phyloP scores from a whole-genome alignment of 2,888 invertebrate species.

The Drosophila setosimentum region DNA sequence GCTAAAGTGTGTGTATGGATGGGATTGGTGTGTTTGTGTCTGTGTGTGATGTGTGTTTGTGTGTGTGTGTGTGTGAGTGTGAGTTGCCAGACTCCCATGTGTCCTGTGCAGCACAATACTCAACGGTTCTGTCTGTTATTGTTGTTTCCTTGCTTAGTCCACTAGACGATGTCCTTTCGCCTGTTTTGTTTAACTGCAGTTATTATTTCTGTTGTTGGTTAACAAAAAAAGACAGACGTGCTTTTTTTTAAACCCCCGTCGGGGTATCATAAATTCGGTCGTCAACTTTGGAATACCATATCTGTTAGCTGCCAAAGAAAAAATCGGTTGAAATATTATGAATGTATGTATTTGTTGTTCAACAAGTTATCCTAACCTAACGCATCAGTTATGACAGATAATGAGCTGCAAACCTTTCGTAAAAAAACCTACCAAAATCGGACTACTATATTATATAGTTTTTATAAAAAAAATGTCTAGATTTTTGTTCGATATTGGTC shows the following conservation, averaged over 20 bases:
- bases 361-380: not conserved
- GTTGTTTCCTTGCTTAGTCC: slow-evolving; percentile 33
- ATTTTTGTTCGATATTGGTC: not conserved
- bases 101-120: slow-evolving; percentile 35
- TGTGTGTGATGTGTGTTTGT: not conserved
- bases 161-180: slow-evolving; percentile 12
- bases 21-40: not conserved
- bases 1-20: slow-evolving; percentile 7
- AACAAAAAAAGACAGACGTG: not conserved
- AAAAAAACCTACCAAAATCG: no score
- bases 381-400: not conserved
- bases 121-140: slow-evolving; percentile 25
- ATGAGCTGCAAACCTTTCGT: no score
- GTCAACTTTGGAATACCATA: not conserved
- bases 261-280: not conserved
- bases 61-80: not conserved
- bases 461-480: not conserved
- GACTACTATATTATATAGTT: not conserved
- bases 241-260: not conserved
- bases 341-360: not conserved
- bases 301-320: no score
- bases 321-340: no score
- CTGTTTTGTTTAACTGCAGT: slow-evolving; percentile 29
- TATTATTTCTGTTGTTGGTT: slow-evolving; percentile 21
- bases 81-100: slow-evolving; percentile 28